Evolutionary conservation across 2,797 vertebrate species (phyloP), one percentile per base, ranked within the genome.

Genomic region (Adelosebastes latens): DNA sequence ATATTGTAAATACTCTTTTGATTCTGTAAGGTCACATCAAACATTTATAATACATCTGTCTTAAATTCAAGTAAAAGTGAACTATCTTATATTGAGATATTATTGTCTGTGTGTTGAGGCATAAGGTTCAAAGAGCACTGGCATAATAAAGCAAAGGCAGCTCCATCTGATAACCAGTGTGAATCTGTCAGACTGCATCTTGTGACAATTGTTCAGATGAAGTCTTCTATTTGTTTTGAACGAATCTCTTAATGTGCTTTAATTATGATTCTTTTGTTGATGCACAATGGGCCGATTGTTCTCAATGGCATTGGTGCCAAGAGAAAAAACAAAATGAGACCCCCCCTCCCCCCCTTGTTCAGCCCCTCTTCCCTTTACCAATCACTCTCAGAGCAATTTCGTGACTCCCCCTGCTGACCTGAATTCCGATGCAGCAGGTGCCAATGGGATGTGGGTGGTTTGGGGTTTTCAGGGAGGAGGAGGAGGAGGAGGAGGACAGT

Each of bases 381-480:
- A 87, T 88, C 86, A 72, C 80, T 82, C 80, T 42, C 25, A n/a
- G 87, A 81, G 86, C 84, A 79, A 77, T 87, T 87, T 42, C 63
- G 87, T 92, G 93, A 91, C 92, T 93, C 88, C 89, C 86, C 75
- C 81, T 72, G 79, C 82, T 93, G 93, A 94, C 94, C 94, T 94
- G 92, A 92, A 93, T 94, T 93, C 87, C 85, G 29, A 86, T 73
- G 58, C 24, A 89, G 88, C 87, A 90, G 90, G 91, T 94, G 93
- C 93, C 93, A 94, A 79, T 75, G 82, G 75, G 86, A 89, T 88
- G 88, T 87, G 85, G 91, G 91, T 88, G 88, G 90, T 88, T 92
- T 71, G 72, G 77, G 56, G 68, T 58, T 60, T 29, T 5, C 7
- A n/a, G n/a, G 34, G 5, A 56, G 11, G 61, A 11, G 39, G 58